Conservation (phyloP, 2,113 vertebrate genomes). For the Pomatorhinus ruficollis region DNA sequence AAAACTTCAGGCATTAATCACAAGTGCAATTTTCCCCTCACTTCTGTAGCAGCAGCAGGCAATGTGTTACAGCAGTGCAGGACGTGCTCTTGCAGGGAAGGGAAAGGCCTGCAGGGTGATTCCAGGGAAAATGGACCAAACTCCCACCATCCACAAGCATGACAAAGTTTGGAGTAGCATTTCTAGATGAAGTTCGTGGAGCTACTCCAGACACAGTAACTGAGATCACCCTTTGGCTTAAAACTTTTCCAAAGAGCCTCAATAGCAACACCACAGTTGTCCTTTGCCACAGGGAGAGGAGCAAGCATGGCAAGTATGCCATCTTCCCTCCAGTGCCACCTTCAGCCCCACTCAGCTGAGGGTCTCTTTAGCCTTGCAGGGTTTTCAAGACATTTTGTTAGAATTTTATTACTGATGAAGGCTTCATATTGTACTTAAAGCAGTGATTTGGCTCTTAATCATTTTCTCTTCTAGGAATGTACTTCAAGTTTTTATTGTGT, state of each 20-base stretch:
- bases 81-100: background rate
- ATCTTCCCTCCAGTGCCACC: background rate
- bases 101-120: background rate
- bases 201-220: background rate
- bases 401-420: background rate
- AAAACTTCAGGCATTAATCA: background rate
- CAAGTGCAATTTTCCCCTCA: background rate
- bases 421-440: background rate
- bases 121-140: background rate
- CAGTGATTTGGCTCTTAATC: background rate
- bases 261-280: accelerated
- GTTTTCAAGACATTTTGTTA: background rate
- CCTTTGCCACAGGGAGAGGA: background rate
- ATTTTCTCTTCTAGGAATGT: background rate
- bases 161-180: background rate
- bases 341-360: background rate
- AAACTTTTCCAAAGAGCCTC: background rate
- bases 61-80: accelerated
- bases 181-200: background rate
- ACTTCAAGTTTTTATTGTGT: background rate
- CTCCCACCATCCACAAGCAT: background rate
- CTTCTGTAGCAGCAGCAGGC: background rate
- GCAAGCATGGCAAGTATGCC: background rate
- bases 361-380: background rate
- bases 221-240: background rate